Evolutionary conservation across 1,140 invertebrate genomes (phyloP), one percentile per base, ranked within the genome.

Genomic region (Bombus huntii): DNA sequence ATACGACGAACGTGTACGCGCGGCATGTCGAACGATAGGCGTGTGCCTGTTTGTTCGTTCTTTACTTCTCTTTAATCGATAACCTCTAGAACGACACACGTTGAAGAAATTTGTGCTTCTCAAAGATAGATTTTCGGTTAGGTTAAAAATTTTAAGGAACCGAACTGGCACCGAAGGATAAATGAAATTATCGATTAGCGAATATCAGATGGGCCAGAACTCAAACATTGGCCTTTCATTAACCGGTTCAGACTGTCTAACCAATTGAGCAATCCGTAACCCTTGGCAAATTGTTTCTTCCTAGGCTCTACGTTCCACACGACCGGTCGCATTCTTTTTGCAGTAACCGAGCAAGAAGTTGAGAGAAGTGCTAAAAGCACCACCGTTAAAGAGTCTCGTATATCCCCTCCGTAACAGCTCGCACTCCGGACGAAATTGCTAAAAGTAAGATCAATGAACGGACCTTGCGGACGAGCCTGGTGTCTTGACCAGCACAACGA

Each of bases 1-100:
- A 90, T 90, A 89, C 76, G 76, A n/a, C 31, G 66, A 62, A 65
- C 75, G 81, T 66, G 66, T 65, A 57, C 57, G 57, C 37, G 65
- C 59, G 68, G 44, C 44, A 47, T 68, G 57, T 79, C 73, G 66
- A 68, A 53, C 74, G 71, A 70, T 57, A 47, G 73, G 66, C 39
- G n/a, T 37, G 68, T 31, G 62, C 34, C 37, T 15, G 62, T 39
- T 80, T 62, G 47, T 79, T 62, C 25, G 22, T n/a, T 81, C 42
- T n/a, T 65, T 47, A 8, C 59, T 25, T 28, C 37, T 59, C 62
- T n/a, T 62, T 13, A 12, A 53, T 53, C 47, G 47, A 53, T 53
- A 22, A 53, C 18, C 47, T 53, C 6, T 53, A 8, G 47, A 22
- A 22, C 5, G 18, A 22, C 47, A 22, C 1, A 2, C 18, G 6